Conservation (phyloP, 1,140 invertebrate species). For the Eriosoma lanigerum region DNA sequence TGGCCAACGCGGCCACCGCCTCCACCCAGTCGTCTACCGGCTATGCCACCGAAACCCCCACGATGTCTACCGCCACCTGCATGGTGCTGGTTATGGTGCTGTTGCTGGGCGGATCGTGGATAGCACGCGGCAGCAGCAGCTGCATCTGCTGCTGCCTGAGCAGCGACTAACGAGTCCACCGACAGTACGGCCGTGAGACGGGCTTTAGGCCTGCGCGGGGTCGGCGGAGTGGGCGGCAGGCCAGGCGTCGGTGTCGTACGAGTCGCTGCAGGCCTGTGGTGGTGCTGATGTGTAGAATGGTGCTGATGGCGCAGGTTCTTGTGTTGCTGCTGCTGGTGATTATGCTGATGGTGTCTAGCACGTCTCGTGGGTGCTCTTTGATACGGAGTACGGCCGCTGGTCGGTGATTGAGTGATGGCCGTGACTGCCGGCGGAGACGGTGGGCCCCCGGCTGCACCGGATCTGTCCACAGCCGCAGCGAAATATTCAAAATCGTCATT, state of each 20-base stretch:
- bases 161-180: constrained; percentile 54
- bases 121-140: constrained; percentile 20
- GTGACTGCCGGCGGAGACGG: constrained; percentile 1
- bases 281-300: constrained; percentile 56
- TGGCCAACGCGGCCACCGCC: background rate
- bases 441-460: background rate
- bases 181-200: constrained; percentile 53
- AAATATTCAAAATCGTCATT: constrained; percentile 71
- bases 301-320: constrained; percentile 56
- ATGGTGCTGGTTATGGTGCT: background rate
- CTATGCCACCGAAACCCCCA: constrained; percentile 22
- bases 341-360: constrained; percentile 52
- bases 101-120: constrained; percentile 11
- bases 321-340: constrained; percentile 56
- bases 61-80: background rate
- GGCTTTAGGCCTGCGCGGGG: constrained; percentile 46
- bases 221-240: constrained; percentile 53
- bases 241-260: constrained; percentile 54
- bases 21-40: background rate
- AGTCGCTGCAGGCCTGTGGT: constrained; percentile 5
- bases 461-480: constrained; percentile 57
- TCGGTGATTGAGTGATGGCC: constrained; percentile 18
- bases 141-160: constrained; percentile 50
- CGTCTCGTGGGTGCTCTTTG: constrained; percentile 50
- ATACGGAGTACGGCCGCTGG: constrained; percentile 54